Evolutionary conservation across 2,113 vertebrate genomes (phyloP).

Genomic region (Phyllostomus discolor): DNA sequence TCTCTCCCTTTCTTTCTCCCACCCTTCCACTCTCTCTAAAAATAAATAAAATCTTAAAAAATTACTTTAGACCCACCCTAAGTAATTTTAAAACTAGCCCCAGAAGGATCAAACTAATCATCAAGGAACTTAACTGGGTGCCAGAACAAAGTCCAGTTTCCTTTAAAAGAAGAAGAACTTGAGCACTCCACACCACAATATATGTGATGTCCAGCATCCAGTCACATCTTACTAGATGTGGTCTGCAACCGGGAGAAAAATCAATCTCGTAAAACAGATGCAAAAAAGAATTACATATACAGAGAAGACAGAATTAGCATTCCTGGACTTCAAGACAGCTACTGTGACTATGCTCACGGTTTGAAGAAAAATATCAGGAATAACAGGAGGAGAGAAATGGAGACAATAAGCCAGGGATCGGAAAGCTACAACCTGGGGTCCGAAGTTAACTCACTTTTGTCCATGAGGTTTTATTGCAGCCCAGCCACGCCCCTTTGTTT

Average conservation of each 20-base stretch:
- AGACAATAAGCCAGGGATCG: neutral
- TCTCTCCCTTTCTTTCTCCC: no score
- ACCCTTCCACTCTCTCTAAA: no score
- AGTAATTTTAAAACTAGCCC: neutral
- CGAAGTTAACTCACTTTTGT: neutral
- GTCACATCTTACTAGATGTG: neutral
- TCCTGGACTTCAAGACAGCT: neutral
- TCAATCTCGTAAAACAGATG: neutral
- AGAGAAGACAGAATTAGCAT: neutral
- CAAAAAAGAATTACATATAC: neutral
- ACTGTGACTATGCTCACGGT: neutral
- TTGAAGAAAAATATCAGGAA: neutral
- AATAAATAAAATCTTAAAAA: neutral
- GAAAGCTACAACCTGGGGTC: neutral
- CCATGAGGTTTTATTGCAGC: neutral
- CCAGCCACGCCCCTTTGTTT: neutral
- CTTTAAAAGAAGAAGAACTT: neutral
- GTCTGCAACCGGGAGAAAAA: neutral
- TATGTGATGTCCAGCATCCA: neutral
- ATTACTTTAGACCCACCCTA: neutral
- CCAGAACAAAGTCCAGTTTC: neutral
- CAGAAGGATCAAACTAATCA: neutral
- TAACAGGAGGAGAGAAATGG: neutral
- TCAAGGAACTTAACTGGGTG: neutral
- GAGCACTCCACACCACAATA: neutral